phyloP scores from a whole-genome alignment of 2,797 vertebrate genomes.

The Cossypha niveicapilla region DNA sequence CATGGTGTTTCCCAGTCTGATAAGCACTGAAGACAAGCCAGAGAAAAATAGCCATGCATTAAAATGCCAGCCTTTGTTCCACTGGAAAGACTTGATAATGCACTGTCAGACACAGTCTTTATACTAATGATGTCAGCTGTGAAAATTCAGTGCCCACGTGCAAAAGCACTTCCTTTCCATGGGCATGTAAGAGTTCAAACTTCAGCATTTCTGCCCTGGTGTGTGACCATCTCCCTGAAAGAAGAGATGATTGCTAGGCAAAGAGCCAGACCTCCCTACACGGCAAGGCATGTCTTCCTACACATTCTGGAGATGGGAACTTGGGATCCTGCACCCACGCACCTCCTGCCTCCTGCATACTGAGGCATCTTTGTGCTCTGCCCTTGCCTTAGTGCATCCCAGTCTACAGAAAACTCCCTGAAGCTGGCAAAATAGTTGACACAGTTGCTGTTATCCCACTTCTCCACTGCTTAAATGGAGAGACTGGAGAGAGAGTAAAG shows the following conservation, averaged over 20 bases:
- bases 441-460: not conserved
- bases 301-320: not conserved
- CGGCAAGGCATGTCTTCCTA: not conserved
- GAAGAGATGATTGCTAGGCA: not conserved
- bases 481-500: not conserved
- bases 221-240: not conserved
- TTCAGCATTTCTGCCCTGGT: not conserved
- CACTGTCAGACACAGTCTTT: not conserved
- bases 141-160: slow-evolving; percentile 43
- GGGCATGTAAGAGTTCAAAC: not conserved
- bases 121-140: slow-evolving; percentile 1
- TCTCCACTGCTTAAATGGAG: not conserved
- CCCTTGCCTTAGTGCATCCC: not conserved
- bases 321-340: not conserved
- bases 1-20: not conserved
- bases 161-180: slow-evolving; percentile 7
- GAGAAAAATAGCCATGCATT: not conserved
- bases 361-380: not conserved
- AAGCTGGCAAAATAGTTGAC: not conserved
- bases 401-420: not conserved
- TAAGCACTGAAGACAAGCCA: not conserved
- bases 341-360: not conserved
- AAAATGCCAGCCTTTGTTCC: slow-evolving; percentile 29
- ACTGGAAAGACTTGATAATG: not conserved
- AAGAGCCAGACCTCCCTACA: slow-evolving; percentile 19